Percentiles rank a stretch among this genome's conserved stretches.
Conservation (phyloP, 1,140 invertebrate genomes). For the Papilio polytes region DNA sequence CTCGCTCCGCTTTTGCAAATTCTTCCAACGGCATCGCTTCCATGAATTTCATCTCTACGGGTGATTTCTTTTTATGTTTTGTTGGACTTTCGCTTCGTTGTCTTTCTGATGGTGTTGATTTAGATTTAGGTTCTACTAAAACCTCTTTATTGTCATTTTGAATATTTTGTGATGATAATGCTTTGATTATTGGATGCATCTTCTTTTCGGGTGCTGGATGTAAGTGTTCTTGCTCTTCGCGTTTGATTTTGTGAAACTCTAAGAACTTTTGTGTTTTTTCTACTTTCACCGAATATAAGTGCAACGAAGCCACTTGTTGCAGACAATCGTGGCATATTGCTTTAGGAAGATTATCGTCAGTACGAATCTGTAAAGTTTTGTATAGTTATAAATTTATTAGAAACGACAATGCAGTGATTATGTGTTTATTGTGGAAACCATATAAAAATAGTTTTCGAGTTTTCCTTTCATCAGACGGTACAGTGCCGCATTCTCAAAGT, state of each 20-base stretch:
- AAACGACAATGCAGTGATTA: not conserved
- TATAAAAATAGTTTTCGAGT: not conserved
- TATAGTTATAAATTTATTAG: not conserved
- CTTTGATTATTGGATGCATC: constrained; percentile 53
- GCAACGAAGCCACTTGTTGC: constrained; percentile 65
- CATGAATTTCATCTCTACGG: constrained; percentile 67
- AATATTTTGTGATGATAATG: constrained; percentile 51
- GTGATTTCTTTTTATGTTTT: constrained; percentile 62
- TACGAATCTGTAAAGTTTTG: constrained; percentile 58
- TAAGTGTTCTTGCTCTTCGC: constrained; percentile 52
- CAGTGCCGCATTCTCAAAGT: not conserved
- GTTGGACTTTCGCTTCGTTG: constrained; percentile 64
- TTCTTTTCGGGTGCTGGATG: constrained; percentile 49
- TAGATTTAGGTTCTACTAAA: constrained; percentile 42
- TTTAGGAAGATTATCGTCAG: constrained; percentile 75
- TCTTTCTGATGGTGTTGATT: constrained; percentile 48
- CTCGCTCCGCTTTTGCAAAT: constrained; percentile 66
- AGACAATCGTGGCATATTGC: constrained; percentile 79
- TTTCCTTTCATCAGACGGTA: not conserved
- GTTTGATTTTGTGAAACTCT: constrained; percentile 71
- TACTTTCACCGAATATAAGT: constrained; percentile 73
- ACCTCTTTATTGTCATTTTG: constrained; percentile 44
- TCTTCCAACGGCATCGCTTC: constrained; percentile 77
- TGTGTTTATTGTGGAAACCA: not conserved
- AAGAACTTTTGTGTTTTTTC: constrained; percentile 78